Percentiles rank a stretch among this genome's conserved stretches.
Evolutionary conservation across 2,888 invertebrate genomes (phyloP).

Genomic region (Drosophila kanekoi): DNA sequence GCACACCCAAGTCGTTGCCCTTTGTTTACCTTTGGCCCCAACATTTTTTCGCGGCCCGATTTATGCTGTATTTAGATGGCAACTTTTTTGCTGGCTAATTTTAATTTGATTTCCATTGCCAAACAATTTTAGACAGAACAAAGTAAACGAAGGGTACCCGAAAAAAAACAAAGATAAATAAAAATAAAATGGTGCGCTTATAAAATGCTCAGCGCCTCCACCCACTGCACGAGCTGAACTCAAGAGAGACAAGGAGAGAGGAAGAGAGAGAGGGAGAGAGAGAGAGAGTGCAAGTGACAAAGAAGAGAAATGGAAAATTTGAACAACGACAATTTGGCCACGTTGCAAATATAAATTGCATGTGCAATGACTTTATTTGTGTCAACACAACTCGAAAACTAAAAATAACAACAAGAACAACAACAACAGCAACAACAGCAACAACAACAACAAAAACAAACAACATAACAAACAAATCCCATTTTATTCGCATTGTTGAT

Average conservation of each 20-base stretch:
- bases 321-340: slow-evolving; percentile 14
- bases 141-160: slow-evolving; percentile 7
- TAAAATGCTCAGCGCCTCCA: not conserved
- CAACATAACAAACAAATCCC: too few species aligned
- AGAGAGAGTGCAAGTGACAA: not conserved
- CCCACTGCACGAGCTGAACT: not conserved
- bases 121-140: slow-evolving; percentile 4
- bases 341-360: slow-evolving; percentile 33
- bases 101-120: slow-evolving; percentile 55
- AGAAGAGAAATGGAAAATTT: slow-evolving; percentile 13
- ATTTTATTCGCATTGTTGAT: slow-evolving; percentile 32
- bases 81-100: slow-evolving; percentile 45
- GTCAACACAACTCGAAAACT: slow-evolving; percentile 35
- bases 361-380: slow-evolving; percentile 51
- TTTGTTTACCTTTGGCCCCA: slow-evolving; percentile 34
- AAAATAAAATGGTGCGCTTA: not conserved
- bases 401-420: slow-evolving; percentile 13
- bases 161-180: not conserved
- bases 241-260: not conserved
- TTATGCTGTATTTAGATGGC: slow-evolving; percentile 50
- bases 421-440: slow-evolving; percentile 20
- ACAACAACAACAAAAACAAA: slow-evolving; percentile 11
- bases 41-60: slow-evolving; percentile 12
- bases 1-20: slow-evolving; percentile 5
- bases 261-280: not conserved